A percentile compares a stretch with the other conserved stretches of the same genome.
These are phyloP conservation scores for Glyphotaelius pellucidus DNA, from an alignment of 2,888 invertebrate species.

Conservation along the genomic window DNA sequence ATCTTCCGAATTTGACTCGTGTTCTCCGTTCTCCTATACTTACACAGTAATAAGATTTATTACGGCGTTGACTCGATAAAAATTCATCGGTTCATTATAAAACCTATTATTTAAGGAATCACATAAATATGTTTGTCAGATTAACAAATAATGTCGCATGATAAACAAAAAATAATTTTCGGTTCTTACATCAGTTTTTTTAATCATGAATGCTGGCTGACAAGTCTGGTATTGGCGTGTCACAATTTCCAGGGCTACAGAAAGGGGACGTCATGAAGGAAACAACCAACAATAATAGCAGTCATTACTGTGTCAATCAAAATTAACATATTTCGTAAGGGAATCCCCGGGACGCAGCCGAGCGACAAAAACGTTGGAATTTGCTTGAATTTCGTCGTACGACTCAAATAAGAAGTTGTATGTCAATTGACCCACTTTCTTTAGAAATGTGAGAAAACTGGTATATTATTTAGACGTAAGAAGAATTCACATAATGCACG, in stretches of 20 bases:
- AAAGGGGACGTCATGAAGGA: background rate
- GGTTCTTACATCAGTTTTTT: background rate
- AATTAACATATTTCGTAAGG: constrained; percentile 2
- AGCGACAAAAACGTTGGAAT: background rate
- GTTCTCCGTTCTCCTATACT: too few species aligned
- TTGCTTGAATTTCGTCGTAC: background rate
- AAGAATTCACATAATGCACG: background rate
- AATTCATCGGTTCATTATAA: too few species aligned
- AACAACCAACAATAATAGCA: constrained; percentile 5
- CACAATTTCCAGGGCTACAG: background rate
- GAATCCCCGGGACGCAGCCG: background rate
- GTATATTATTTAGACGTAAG: constrained; percentile 1
- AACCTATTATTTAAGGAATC: too few species aligned
- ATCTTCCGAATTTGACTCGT: too few species aligned
- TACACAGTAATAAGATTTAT: too few species aligned
- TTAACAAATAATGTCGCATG: background rate
- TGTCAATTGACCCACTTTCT: background rate
- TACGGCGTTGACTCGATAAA: too few species aligned
- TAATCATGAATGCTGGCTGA: background rate
- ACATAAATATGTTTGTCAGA: background rate
- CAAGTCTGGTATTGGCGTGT: background rate
- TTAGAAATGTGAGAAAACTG: background rate
- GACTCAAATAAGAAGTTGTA: background rate
- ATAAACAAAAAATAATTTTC: background rate
- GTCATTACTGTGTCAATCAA: constrained; percentile 29